phyloP scores from a whole-genome alignment of 2,888 invertebrate genomes.

The Liopterus haemorrhoidalis region DNA sequence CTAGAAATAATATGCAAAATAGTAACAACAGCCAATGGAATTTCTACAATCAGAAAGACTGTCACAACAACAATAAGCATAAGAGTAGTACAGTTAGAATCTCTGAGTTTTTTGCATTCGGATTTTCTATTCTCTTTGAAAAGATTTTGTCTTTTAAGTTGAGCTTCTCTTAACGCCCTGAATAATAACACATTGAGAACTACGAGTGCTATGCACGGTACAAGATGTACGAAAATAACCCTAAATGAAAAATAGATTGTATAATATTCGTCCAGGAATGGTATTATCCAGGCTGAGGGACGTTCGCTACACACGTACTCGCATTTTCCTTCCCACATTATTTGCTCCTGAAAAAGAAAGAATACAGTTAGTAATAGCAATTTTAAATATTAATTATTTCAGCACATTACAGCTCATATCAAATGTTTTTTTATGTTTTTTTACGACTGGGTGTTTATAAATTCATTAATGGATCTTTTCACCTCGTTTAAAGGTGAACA shows the following conservation, averaged over 20 bases:
- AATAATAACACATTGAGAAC: conserved; percentile 84
- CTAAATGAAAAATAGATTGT: conserved; percentile 78
- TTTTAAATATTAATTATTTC: neutral
- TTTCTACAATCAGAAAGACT: conserved; percentile 76
- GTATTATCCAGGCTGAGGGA: conserved; percentile 65
- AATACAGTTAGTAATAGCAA: neutral
- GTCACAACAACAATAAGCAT: conserved; percentile 85
- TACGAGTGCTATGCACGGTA: conserved; percentile 84
- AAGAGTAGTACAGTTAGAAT: conserved; percentile 78
- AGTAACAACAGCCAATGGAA: conserved; percentile 77
- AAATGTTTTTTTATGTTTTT: too few species aligned
- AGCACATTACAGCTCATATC: neutral
- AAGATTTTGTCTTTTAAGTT: conserved; percentile 67
- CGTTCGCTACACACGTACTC: conserved; percentile 60
- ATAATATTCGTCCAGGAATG: conserved; percentile 70
- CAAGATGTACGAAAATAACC: conserved; percentile 83
- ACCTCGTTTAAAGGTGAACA: too few species aligned
- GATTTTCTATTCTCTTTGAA: conserved; percentile 72
- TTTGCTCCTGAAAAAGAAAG: conserved; percentile 49
- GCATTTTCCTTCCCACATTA: conserved; percentile 64
- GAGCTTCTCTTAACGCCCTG: conserved; percentile 77
- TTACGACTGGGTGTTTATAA: too few species aligned
- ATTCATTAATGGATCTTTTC: too few species aligned
- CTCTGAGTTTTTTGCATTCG: conserved; percentile 71
- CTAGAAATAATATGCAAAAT: conserved; percentile 75